phyloP scores from a whole-genome alignment of 2,113 vertebrate species.

The Menura novaehollandiae region DNA sequence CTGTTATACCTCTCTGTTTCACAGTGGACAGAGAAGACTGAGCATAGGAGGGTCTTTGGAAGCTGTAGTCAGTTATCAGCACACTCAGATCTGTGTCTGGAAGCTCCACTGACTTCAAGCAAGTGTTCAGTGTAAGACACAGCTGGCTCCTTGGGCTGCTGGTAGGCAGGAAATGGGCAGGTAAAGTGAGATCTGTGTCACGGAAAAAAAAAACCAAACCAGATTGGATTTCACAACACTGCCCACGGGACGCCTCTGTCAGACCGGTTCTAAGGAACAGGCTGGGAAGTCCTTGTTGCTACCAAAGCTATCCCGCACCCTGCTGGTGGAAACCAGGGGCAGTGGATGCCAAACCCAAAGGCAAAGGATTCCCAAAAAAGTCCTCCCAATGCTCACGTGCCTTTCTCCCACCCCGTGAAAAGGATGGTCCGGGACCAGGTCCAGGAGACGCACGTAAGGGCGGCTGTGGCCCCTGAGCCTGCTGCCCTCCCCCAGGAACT shows the following conservation, averaged over 20 bases:
- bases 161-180: background rate
- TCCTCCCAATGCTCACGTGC: fast-evolving
- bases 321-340: background rate
- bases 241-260: background rate
- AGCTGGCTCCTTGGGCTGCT: background rate
- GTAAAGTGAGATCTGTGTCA: background rate
- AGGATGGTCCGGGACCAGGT: background rate
- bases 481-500: background rate
- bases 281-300: background rate
- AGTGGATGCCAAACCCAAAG: background rate
- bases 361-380: background rate
- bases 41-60: background rate
- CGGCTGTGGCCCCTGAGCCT: fast-evolving
- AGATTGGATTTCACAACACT: background rate
- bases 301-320: background rate
- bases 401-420: background rate
- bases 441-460: background rate
- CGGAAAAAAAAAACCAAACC: fast-evolving
- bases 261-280: fast-evolving
- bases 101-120: background rate
- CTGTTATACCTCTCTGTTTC: background rate
- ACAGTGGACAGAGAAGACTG: background rate
- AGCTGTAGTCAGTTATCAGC: background rate
- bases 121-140: background rate
- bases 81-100: background rate